Base-by-base conservation (phyloP, 2,113 vertebrate species). In the Pomatostomus ruficeps region DNA sequence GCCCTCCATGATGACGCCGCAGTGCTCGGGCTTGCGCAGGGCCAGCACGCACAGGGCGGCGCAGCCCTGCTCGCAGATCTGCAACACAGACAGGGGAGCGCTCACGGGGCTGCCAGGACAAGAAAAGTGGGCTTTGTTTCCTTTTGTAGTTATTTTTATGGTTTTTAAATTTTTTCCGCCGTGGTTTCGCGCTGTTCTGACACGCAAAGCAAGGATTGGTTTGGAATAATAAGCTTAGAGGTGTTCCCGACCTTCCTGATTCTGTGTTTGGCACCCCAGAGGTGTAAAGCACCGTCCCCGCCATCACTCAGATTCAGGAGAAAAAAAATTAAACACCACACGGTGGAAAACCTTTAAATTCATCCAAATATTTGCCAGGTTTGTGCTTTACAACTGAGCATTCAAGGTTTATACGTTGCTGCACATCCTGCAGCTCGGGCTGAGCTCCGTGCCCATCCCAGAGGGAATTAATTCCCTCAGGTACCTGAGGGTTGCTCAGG, bases 41-140 rank as follows among this genome's bases (percentile, higher is more conserved):
- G 99, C 99, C 77, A 99, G 88, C 82, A 99, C 96, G 6, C 98
- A 98, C 52, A 99, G 95, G 29, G 99, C 99, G 0, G 99, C 99
- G 28, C 99, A 99, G 66, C 98, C 99, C 74, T 99, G 99, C 88
- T 99, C 99, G 21, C 99, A 99, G 76, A 99, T 98, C 99, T 99
- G 97, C 31, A 20, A 58, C 71, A 35, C 17, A 83, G 12, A 62
- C 35, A 18, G 26, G 10, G 22, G 51, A 20, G 36, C 2, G 8
- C 8, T 73, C 58, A 17, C n/a, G n/a, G n/a, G n/a, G n/a, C n/a
- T n/a, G n/a, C n/a, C n/a, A n/a, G n/a, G n/a, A n/a, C n/a, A n/a
- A n/a, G n/a, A n/a, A n/a, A n/a, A n/a, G 12, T 0, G 4, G 11
- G 21, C 4, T 5, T 58, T 26, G 22, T 5, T 21, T 3, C 15